phyloP scores from a whole-genome alignment of 1,140 invertebrate genomes.

The Ditylenchus dipsaci region DNA sequence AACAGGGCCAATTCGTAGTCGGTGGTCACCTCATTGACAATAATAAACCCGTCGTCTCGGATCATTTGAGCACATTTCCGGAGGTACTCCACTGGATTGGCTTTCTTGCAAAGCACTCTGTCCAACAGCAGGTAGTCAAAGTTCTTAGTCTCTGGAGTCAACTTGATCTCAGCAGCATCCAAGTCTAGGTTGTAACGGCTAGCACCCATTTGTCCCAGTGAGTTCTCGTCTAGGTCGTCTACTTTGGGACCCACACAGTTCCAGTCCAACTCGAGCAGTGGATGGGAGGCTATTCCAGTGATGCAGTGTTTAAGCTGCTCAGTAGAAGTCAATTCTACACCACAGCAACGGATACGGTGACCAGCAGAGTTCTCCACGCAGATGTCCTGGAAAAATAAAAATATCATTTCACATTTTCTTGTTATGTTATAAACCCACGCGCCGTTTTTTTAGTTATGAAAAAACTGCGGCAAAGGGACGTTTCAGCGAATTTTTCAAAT shows the following conservation, averaged over 20 bases:
- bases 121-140: conserved; percentile 52
- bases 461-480: background rate
- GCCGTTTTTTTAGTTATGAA: background rate
- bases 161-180: conserved; percentile 31
- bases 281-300: conserved; percentile 57
- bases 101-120: conserved; percentile 55
- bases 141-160: conserved; percentile 49
- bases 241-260: conserved; percentile 52
- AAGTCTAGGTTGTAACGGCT: conserved; percentile 56
- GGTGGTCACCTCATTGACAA: conserved; percentile 60
- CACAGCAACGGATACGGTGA: conserved; percentile 69
- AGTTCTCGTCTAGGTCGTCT: conserved; percentile 51
- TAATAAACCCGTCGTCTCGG: conserved; percentile 70
- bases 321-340: conserved; percentile 67
- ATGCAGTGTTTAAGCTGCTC: conserved; percentile 52
- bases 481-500: too few relatives aligned
- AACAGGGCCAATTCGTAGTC: conserved; percentile 54
- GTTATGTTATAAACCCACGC: background rate
- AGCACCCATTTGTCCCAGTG: conserved; percentile 52
- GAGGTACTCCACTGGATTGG: conserved; percentile 57
- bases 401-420: too few relatives aligned
- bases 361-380: conserved; percentile 72
- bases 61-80: conserved; percentile 64
- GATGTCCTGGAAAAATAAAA: conserved; percentile 61
- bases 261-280: conserved; percentile 60